Percentiles rank a stretch among this genome's conserved stretches.
Conservation (phyloP, 1,140 invertebrate species). For the Aphelinus certus region DNA sequence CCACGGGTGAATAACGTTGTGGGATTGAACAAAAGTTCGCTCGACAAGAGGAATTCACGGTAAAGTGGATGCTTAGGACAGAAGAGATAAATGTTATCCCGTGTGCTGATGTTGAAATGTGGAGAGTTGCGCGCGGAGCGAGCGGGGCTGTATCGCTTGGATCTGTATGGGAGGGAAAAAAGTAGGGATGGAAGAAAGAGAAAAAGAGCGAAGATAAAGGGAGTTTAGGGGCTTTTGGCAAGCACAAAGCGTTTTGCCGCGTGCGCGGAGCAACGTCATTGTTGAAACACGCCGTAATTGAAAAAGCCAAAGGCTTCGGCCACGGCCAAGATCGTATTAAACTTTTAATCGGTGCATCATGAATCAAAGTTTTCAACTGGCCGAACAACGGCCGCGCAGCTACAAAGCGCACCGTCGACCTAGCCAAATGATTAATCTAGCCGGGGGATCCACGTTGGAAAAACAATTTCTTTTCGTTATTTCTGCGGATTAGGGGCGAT, state of each 20-base stretch:
- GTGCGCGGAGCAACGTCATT: not conserved
- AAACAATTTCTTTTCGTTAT: too few relatives aligned
- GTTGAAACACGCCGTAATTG: conserved; percentile 25
- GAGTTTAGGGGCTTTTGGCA: not conserved
- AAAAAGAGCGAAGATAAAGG: not conserved
- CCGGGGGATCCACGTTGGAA: too few relatives aligned
- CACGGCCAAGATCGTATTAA: conserved; percentile 4
- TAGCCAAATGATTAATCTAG: not conserved
- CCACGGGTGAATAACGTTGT: too few relatives aligned
- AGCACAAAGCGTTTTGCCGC: conserved; percentile 12
- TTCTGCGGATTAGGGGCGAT: too few relatives aligned
- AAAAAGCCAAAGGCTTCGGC: not conserved
- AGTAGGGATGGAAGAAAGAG: not conserved
- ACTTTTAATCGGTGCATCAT: conserved; percentile 16
- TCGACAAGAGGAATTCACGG: too few relatives aligned
- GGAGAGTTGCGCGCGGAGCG: not conserved
- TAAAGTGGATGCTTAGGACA: not conserved
- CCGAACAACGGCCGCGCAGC: not conserved
- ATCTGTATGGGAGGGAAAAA: not conserved
- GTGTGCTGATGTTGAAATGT: not conserved
- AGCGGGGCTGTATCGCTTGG: not conserved
- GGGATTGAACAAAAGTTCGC: too few relatives aligned
- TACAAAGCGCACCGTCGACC: not conserved
- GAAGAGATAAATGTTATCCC: conserved; percentile 19
- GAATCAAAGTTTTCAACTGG: conserved; percentile 4